Percentiles rank a stretch among this genome's conserved stretches.
Conservation (phyloP, 2,797 vertebrate genomes). For the Acipenser ruthenus region DNA sequence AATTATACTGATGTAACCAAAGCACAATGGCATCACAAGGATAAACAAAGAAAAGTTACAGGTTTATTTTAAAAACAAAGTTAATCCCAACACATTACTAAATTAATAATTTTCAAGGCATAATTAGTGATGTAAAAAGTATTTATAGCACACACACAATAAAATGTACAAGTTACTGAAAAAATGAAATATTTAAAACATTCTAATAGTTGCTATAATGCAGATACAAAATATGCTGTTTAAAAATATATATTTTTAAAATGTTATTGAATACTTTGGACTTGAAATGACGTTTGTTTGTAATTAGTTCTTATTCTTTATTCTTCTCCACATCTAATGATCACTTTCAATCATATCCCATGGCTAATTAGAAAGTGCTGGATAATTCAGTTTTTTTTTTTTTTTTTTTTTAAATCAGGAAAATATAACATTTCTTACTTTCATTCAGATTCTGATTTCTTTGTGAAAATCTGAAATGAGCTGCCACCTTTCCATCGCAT, state of each 20-base stretch:
- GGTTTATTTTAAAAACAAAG: background rate
- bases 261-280: conserved; percentile 25
- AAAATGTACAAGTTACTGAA: conserved; percentile 25
- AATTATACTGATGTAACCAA: no score
- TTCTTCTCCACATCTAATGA: conserved; percentile 2
- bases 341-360: background rate
- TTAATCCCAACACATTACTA: background rate
- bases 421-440: background rate
- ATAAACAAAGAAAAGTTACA: background rate
- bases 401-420: background rate
- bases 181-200: conserved; percentile 15
- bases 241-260: conserved; percentile 25
- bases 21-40: background rate
- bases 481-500: no score
- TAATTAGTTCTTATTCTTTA: conserved; percentile 22
- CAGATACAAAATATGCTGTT: conserved; percentile 21
- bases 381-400: conserved; percentile 4
- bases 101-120: conserved; percentile 10
- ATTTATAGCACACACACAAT: conserved; percentile 5
- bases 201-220: conserved; percentile 13
- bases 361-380: conserved; percentile 13
- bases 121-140: conserved; percentile 8
- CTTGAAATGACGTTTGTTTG: conserved; percentile 15
- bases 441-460: no score
- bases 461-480: no score